Evolutionary conservation across 2,888 invertebrate species (phyloP).

Genomic region (Amphiduros pacificus): DNA sequence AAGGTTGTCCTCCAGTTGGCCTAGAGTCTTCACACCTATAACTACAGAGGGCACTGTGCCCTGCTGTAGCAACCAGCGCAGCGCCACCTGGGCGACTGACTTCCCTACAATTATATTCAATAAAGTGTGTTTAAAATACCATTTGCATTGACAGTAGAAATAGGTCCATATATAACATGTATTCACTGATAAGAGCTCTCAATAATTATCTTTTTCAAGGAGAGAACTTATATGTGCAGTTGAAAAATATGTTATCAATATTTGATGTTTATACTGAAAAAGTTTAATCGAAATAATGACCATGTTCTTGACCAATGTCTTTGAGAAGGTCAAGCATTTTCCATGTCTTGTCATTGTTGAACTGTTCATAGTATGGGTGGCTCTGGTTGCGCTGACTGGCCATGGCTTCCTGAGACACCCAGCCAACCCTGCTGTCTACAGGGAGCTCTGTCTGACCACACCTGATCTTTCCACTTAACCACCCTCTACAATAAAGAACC

Average conservation of each 20-base stretch:
- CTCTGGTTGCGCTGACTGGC: neutral
- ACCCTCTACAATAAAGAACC: slow-evolving; percentile 1
- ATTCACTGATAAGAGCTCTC: no score
- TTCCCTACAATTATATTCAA: no score
- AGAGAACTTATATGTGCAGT: no score
- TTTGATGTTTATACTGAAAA: no score
- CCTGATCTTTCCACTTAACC: neutral
- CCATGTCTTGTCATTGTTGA: slow-evolving; percentile 7
- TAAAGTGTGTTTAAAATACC: no score
- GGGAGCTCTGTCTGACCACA: neutral
- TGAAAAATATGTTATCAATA: no score
- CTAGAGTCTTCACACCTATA: slow-evolving; percentile 44
- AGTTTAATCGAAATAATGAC: no score
- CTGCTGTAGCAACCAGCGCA: slow-evolving; percentile 49
- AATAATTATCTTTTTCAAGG: no score
- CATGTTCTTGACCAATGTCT: neutral
- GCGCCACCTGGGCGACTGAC: slow-evolving; percentile 27
- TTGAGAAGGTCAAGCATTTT: slow-evolving; percentile 1
- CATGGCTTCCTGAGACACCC: neutral
- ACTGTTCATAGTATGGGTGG: slow-evolving; percentile 2
- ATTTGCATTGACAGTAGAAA: no score
- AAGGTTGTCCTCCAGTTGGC: slow-evolving; percentile 47
- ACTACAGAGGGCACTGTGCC: slow-evolving; percentile 45
- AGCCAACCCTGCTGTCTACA: neutral
- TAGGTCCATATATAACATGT: no score